These are phyloP conservation scores for Channa argus DNA, from an alignment of 2,113 vertebrate genomes.

Conservation along the genomic window DNA sequence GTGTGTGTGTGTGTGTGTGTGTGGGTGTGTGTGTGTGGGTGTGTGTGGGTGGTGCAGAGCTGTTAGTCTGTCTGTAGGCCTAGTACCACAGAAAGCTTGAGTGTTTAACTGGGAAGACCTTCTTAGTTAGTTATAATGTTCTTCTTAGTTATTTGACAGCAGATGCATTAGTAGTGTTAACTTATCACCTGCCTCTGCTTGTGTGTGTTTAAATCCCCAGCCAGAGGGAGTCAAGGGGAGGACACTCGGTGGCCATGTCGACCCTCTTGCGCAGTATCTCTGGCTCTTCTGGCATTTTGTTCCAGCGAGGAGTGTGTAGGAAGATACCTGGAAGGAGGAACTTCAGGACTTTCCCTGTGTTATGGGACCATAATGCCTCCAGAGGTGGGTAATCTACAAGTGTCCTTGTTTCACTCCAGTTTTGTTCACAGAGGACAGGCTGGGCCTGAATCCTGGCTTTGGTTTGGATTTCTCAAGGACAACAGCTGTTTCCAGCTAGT, in stretches of 20 bases:
- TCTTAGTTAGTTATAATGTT: slow-evolving; percentile 35
- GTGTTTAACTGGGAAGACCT: slow-evolving; percentile 36
- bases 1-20: slow-evolving; percentile 7
- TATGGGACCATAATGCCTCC: slow-evolving; percentile 78
- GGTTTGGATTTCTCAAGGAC: slow-evolving; percentile 43
- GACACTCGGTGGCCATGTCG: slow-evolving; percentile 75
- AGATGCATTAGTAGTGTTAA: slow-evolving; percentile 29
- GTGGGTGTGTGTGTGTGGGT: no score
- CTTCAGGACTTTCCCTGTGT: slow-evolving; percentile 81
- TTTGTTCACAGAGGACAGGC: slow-evolving; percentile 19
- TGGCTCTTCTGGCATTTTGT: slow-evolving; percentile 68
- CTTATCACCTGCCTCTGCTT: slow-evolving; percentile 26
- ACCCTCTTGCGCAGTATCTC: slow-evolving; percentile 78
- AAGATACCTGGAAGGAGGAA: slow-evolving; percentile 69
- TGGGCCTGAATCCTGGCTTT: slow-evolving; percentile 10
- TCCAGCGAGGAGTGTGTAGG: slow-evolving; percentile 62
- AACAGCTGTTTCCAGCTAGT: slow-evolving; percentile 35
- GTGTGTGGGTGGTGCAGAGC: no score
- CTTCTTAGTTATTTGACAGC: slow-evolving; percentile 46
- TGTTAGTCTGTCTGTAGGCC: slow-evolving; percentile 75
- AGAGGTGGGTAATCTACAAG: slow-evolving; percentile 76
- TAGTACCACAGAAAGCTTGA: slow-evolving; percentile 40
- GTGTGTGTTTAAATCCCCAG: slow-evolving; percentile 54
- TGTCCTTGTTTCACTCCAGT: slow-evolving; percentile 11
- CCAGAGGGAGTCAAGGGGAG: slow-evolving; percentile 51